phyloP scores from a whole-genome alignment of 2,797 vertebrate species.

The Amazona finschi region DNA sequence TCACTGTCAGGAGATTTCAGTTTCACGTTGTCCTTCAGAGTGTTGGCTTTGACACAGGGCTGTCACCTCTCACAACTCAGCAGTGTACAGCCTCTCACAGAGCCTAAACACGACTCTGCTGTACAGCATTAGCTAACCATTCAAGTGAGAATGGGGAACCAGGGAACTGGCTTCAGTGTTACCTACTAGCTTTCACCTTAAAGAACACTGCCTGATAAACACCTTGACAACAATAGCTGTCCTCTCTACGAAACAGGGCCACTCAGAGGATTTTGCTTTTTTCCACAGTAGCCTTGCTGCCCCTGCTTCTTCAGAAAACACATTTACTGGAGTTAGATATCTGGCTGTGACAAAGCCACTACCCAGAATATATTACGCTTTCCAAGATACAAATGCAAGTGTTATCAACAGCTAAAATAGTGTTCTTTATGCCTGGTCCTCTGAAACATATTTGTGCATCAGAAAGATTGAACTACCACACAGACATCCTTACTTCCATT shows the following conservation, averaged over 20 bases:
- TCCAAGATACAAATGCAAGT: neutral
- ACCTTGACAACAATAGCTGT: neutral
- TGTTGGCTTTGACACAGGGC: neutral
- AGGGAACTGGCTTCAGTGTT: neutral
- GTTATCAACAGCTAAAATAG: neutral
- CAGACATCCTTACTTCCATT: neutral
- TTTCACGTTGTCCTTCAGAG: neutral
- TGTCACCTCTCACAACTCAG: neutral
- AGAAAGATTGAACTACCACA: neutral
- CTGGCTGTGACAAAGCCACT: neutral
- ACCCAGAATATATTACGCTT: neutral
- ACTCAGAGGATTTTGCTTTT: neutral
- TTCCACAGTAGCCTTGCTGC: neutral
- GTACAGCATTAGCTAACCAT: neutral
- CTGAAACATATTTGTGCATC: neutral
- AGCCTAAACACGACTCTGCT: neutral
- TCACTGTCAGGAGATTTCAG: neutral
- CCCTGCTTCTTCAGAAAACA: neutral
- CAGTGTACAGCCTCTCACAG: neutral
- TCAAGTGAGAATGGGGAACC: neutral
- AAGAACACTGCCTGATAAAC: neutral
- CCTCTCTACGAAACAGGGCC: neutral
- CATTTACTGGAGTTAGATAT: neutral
- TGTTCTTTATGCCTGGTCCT: accelerated
- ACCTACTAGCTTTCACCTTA: accelerated